Percentiles rank a stretch among this genome's conserved stretches.
Evolutionary conservation across 1,140 invertebrate species (phyloP).

Genomic region (Heliconius melpomene): DNA sequence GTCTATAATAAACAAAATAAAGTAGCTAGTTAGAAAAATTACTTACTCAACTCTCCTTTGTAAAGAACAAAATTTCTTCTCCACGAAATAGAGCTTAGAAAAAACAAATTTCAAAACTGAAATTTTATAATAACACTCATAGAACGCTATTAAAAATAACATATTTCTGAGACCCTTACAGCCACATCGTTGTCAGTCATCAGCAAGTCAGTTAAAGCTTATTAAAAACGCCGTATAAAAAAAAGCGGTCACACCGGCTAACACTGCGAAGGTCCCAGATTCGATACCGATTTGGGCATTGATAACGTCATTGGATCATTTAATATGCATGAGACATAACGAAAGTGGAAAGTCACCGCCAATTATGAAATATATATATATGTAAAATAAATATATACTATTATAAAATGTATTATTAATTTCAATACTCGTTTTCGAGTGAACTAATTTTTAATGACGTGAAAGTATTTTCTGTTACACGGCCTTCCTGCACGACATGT

Average conservation of each 20-base stretch:
- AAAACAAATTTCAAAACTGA: too few species aligned
- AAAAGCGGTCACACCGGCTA: not conserved
- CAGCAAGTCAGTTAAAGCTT: not conserved
- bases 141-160: not conserved
- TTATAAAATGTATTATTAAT: not conserved
- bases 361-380: not conserved
- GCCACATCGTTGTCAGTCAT: not conserved
- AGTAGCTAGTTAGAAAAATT: too few species aligned
- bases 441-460: conserved; percentile 6
- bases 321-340: not conserved
- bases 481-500: not conserved
- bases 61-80: too few species aligned
- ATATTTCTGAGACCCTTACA: not conserved
- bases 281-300: not conserved
- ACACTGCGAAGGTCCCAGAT: not conserved
- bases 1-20: too few species aligned
- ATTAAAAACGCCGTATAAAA: not conserved
- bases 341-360: conserved; percentile 1
- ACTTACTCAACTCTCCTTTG: too few species aligned
- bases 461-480: conserved; percentile 2
- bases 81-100: too few species aligned
- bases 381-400: not conserved
- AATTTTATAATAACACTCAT: too few species aligned
- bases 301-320: not conserved
- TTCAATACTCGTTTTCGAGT: not conserved